Conservation (phyloP, 2,888 invertebrate genomes). For the Coremacera marginata region DNA sequence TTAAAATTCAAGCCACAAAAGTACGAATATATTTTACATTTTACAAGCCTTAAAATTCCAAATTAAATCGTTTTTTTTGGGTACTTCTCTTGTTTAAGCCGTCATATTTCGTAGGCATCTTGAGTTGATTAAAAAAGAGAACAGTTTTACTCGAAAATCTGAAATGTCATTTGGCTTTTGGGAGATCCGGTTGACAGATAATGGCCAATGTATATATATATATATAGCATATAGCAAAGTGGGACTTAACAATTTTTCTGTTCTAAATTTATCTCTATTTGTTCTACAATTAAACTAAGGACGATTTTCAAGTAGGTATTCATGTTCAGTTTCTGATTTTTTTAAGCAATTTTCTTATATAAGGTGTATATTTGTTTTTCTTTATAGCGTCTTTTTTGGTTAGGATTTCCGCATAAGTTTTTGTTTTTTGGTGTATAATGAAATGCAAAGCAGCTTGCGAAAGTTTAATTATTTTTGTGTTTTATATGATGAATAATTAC, state of each 20-base stretch:
- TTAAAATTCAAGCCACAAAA: too few relatives aligned
- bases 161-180: too few relatives aligned
- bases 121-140: too few relatives aligned
- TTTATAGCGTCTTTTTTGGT: not conserved
- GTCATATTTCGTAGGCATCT: too few relatives aligned
- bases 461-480: not conserved
- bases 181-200: too few relatives aligned
- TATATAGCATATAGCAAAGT: constrained; percentile 5
- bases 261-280: constrained; percentile 13
- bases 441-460: constrained; percentile 28
- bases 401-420: not conserved
- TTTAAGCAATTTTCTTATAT: constrained; percentile 8
- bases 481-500: constrained; percentile 2
- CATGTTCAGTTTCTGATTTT: constrained; percentile 26
- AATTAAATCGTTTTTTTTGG: too few relatives aligned
- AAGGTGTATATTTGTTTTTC: not conserved
- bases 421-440: constrained; percentile 9
- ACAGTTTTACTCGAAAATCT: too few relatives aligned
- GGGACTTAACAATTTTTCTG: not conserved
- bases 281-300: constrained; percentile 35
- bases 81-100: too few relatives aligned
- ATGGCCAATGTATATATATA: too few relatives aligned
- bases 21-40: too few relatives aligned
- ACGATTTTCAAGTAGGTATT: constrained; percentile 37
- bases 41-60: too few relatives aligned